phyloP scores from a whole-genome alignment of 2,113 vertebrate species.

The Lophura nycthemera region DNA sequence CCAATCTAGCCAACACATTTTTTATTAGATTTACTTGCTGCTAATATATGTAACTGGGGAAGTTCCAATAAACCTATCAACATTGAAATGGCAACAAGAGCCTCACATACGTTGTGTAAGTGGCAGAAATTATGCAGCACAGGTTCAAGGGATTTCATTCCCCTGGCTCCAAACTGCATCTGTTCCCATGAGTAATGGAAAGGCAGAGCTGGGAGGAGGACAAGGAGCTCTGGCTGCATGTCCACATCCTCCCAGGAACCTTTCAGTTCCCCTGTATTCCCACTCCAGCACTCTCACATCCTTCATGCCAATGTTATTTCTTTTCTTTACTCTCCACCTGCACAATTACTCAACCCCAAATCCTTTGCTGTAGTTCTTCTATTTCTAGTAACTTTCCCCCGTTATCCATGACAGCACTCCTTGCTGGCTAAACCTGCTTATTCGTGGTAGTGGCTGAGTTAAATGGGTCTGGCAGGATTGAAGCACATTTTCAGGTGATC shows the following conservation, averaged over 20 bases:
- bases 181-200: background rate
- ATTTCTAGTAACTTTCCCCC: background rate
- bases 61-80: background rate
- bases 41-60: background rate
- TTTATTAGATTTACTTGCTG: background rate
- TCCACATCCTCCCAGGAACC: background rate
- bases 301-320: background rate
- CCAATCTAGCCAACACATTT: background rate
- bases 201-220: background rate
- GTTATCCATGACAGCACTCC: background rate
- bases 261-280: background rate
- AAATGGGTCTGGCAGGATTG: background rate
- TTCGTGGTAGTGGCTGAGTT: background rate
- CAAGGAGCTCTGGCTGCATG: background rate
- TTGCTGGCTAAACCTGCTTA: background rate
- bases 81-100: background rate
- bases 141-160: background rate
- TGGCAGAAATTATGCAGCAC: background rate
- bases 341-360: fast-evolving
- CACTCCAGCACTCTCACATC: no score
- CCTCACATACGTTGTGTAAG: background rate
- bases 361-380: fast-evolving
- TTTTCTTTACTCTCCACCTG: background rate
- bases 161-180: background rate
- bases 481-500: background rate